Conservation (phyloP, 2,113 vertebrate species). For the Percopsis transmontana region DNA sequence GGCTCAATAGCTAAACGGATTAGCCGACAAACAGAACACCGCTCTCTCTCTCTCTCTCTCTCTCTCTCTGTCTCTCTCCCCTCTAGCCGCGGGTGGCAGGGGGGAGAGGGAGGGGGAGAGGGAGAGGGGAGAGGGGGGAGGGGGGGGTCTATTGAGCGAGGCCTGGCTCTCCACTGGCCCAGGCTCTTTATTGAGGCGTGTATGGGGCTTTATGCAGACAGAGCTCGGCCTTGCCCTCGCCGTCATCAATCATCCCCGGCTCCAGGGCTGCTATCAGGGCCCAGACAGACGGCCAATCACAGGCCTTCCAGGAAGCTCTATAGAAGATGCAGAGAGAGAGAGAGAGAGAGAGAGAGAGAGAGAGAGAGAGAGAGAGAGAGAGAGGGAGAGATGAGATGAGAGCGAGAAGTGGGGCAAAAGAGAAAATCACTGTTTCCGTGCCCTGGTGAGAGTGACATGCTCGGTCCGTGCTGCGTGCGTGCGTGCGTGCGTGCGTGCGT, state of each 20-base stretch:
- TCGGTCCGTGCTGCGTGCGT: constrained; percentile 27
- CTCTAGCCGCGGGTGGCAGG: constrained; percentile 19
- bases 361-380: constrained; percentile 23
- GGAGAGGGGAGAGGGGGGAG: constrained; percentile 18
- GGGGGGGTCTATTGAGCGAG: constrained; percentile 87
- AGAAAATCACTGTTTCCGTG: constrained; percentile 64
- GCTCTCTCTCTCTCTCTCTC: constrained; percentile 76
- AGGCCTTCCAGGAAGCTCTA: constrained; percentile 82
- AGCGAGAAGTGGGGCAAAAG: constrained; percentile 25
- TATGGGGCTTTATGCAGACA: constrained; percentile 93
- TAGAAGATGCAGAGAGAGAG: constrained; percentile 69
- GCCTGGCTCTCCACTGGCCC: constrained; percentile 89
- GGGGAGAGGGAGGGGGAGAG: constrained; percentile 41
- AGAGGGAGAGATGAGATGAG: constrained; percentile 46
- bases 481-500: too few relatives aligned
- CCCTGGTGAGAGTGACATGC: constrained; percentile 66
- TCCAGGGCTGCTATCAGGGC: constrained; percentile 88
- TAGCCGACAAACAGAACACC: constrained; percentile 97
- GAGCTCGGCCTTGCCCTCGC: constrained; percentile 93
- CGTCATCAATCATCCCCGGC: constrained; percentile 97
- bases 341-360: constrained; percentile 51
- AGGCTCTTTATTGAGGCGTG: constrained; percentile 88
- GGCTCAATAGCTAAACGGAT: constrained; percentile 91
- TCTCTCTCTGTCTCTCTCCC: constrained; percentile 30
- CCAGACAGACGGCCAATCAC: constrained; percentile 89